Percentiles rank a stretch among this genome's conserved stretches.
Evolutionary conservation across 2,113 vertebrate genomes (phyloP).

Genomic region (Halichoeres trimaculatus): DNA sequence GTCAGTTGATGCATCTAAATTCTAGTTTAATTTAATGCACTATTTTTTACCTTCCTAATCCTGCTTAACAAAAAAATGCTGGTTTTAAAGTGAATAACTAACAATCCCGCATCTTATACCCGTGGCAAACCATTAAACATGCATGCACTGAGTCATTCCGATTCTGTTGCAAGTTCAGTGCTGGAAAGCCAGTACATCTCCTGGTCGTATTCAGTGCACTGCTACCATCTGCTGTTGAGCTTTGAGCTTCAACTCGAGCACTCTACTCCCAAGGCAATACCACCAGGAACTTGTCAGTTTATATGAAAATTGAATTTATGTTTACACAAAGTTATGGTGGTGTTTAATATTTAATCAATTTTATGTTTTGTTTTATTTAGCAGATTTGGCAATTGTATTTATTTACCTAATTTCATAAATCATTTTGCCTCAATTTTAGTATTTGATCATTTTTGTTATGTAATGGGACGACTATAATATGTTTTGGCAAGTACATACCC

Average conservation of each 20-base stretch:
- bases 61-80: not conserved
- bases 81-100: slow-evolving; percentile 1
- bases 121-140: slow-evolving; percentile 61
- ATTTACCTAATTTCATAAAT: too few species aligned
- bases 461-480: too few species aligned
- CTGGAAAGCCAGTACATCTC: not conserved
- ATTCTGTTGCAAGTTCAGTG: slow-evolving; percentile 57
- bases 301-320: too few species aligned
- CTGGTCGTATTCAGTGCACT: slow-evolving; percentile 8
- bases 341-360: too few species aligned
- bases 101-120: slow-evolving; percentile 16
- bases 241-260: slow-evolving; percentile 1
- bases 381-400: too few species aligned
- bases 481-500: too few species aligned
- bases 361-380: too few species aligned
- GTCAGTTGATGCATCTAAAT: not conserved
- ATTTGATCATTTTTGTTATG: too few species aligned
- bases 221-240: slow-evolving; percentile 60
- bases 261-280: not conserved
- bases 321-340: too few species aligned
- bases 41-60: too few species aligned
- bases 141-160: slow-evolving; percentile 59
- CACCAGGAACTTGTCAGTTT: too few species aligned
- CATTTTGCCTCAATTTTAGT: too few species aligned
- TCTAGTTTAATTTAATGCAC: not conserved